Evolutionary conservation across 2,888 invertebrate genomes (phyloP).

Genomic region (Lasioglossum marginatum): DNA sequence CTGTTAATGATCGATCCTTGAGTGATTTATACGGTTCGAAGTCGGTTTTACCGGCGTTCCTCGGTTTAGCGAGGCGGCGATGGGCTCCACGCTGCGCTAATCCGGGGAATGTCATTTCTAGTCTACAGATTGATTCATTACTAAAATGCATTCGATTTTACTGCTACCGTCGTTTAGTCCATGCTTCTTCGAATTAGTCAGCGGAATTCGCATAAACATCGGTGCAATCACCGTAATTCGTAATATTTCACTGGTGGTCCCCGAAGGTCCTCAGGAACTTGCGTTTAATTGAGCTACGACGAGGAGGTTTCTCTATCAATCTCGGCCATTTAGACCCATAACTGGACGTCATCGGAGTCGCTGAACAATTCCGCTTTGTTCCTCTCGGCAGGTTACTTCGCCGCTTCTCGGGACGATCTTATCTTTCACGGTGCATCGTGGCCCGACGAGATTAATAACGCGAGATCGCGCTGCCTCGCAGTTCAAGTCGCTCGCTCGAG

Average conservation of each 20-base stretch:
- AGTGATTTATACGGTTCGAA: not conserved
- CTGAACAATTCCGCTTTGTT: conserved; percentile 37
- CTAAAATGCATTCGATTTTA: not conserved
- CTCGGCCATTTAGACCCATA: conserved; percentile 43
- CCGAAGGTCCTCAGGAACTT: not conserved
- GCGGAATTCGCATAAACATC: not conserved
- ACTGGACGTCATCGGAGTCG: conserved; percentile 47
- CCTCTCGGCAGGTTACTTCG: conserved; percentile 45
- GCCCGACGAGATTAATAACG: conserved; percentile 69
- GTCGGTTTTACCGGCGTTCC: not conserved
- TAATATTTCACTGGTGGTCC: too few relatives aligned
- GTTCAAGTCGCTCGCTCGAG: conserved; percentile 34
- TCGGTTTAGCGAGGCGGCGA: not conserved
- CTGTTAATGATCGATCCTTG: conserved; percentile 3
- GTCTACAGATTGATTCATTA: not conserved
- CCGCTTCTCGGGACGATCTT: conserved; percentile 63
- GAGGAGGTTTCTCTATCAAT: conserved; percentile 48
- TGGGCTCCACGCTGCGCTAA: not conserved
- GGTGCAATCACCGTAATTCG: not conserved
- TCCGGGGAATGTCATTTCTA: not conserved
- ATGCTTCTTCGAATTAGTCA: not conserved
- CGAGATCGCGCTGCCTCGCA: conserved; percentile 55
- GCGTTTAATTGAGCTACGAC: conserved; percentile 41
- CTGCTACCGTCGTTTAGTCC: not conserved
- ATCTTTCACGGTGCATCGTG: conserved; percentile 58